These are phyloP conservation scores for Chionodraco myersi DNA, from an alignment of 2,113 vertebrate species.

Conservation along the genomic window DNA sequence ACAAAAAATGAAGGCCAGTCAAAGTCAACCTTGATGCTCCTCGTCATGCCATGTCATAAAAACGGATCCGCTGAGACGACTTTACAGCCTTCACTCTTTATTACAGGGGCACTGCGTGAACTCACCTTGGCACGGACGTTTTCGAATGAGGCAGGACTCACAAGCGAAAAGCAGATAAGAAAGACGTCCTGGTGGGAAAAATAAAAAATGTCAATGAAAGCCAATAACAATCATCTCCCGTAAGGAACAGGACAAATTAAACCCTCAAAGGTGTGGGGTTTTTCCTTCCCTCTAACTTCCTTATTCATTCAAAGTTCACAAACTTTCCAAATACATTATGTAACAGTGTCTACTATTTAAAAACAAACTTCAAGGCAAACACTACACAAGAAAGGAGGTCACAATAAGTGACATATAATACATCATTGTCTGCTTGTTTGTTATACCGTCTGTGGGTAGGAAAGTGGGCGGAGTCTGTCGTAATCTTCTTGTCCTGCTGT, in stretches of 20 bases:
- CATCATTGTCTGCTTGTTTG: background rate
- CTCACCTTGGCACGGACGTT: conserved; percentile 98
- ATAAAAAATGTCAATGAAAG: conserved; percentile 53
- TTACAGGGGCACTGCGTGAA: background rate
- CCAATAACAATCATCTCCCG: conserved; percentile 11
- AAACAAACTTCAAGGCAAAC: background rate
- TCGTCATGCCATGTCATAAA: background rate
- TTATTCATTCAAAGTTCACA: background rate
- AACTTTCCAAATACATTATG: background rate
- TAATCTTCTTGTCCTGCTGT: conserved; percentile 98
- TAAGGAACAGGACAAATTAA: background rate
- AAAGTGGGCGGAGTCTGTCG: conserved; percentile 95
- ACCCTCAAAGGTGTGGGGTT: conserved; percentile 5
- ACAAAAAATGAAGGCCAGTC: background rate
- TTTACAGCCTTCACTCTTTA: background rate
- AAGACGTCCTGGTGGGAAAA: conserved; percentile 91
- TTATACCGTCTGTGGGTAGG: conserved; percentile 96
- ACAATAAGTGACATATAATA: conserved; percentile 19
- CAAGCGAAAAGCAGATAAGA: conserved; percentile 98
- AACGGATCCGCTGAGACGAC: background rate
- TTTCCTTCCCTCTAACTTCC: conserved; percentile 6
- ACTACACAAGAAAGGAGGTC: background rate
- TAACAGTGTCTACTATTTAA: background rate
- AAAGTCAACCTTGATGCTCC: background rate
- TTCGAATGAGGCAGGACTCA: conserved; percentile 99